phyloP scores from a whole-genome alignment of 2,888 invertebrate species.

The Cactoblastis cactorum region DNA sequence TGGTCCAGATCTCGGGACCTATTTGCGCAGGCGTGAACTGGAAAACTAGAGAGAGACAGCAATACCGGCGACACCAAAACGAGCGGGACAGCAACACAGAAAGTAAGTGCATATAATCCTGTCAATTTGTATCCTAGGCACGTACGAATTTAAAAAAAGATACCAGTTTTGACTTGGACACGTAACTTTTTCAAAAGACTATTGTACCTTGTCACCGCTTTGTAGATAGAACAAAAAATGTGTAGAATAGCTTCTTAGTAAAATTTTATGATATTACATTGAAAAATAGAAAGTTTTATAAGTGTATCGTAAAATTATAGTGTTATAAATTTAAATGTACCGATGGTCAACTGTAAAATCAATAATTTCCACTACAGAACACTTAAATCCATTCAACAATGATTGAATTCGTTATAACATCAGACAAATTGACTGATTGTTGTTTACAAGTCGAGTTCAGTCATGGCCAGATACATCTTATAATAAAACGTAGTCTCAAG shows the following conservation, averaged over 20 bases:
- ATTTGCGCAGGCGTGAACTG: slow-evolving; percentile 64
- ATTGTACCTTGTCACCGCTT: slow-evolving; percentile 4
- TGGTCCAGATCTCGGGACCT: slow-evolving; percentile 51
- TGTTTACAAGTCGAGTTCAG: too few species aligned
- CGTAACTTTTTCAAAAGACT: background rate
- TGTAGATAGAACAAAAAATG: background rate
- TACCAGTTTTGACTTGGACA: slow-evolving; percentile 17
- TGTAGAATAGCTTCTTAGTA: background rate
- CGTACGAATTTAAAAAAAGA: slow-evolving; percentile 55
- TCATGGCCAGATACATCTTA: too few species aligned
- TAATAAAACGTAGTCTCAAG: too few species aligned
- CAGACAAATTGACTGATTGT: too few species aligned
- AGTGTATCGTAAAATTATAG: too few species aligned
- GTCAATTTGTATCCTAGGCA: slow-evolving; percentile 62
- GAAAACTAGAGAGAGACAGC: slow-evolving; percentile 50
- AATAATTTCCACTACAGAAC: too few species aligned
- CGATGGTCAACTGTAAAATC: too few species aligned
- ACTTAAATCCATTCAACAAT: too few species aligned
- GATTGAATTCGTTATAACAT: too few species aligned
- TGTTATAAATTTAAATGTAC: too few species aligned
- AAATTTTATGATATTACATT: too few species aligned
- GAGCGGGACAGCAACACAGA: slow-evolving; percentile 40
- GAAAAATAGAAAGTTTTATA: too few species aligned
- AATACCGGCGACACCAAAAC: slow-evolving; percentile 26
- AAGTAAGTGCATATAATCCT: slow-evolving; percentile 58